Evolutionary conservation across 2,113 vertebrate species (phyloP), one percentile per base, ranked within the genome.

Genomic region (Microcebus tavaratra): DNA sequence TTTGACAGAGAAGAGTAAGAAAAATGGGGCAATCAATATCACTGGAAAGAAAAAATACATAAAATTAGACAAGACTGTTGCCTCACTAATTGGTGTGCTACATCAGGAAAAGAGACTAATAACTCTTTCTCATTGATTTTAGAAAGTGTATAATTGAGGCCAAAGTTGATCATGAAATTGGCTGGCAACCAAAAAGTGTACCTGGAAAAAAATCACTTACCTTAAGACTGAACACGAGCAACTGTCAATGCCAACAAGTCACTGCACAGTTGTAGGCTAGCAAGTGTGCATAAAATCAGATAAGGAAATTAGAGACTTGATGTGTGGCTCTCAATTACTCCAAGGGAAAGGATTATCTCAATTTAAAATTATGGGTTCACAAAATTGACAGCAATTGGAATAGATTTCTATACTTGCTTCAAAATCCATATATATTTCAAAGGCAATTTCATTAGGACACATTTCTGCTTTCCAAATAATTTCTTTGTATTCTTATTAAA

Each of bases 121-220:
- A 78, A 75, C 15, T 85, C 17, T 53, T 96, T 86, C 83, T 94
- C 68, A 78, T 11, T 89, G 90, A 96, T 86, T 95, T 98, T 79
- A 96, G 36, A 50, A 97, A 80, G 88, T 65, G 2, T 42, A 27
- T 95, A 83, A 95, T 45, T 63, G 11, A 59, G 42, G 76, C 21
- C 53, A 36, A 50, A 53, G 63, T 78, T 84, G 67, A 90, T 85
- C 31, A 20, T 68, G 48, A 82, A 79, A 86, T 36, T 92, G 84
- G 2, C 53, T 88, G 27, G 31, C 50, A 91, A 34, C 13, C 12
- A 96, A 42, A 76, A 23, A 76, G 53, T 3, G 5, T 27, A 90
- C 63, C 76, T 88, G 53, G 80, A 36, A 34, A 36, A 70, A 50
- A 70, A 48, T 18, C 23, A 70, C 67, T 90, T 59, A 3, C 65